phyloP scores from a whole-genome alignment of 2,797 vertebrate genomes.

The Enteromius mattozi region DNA sequence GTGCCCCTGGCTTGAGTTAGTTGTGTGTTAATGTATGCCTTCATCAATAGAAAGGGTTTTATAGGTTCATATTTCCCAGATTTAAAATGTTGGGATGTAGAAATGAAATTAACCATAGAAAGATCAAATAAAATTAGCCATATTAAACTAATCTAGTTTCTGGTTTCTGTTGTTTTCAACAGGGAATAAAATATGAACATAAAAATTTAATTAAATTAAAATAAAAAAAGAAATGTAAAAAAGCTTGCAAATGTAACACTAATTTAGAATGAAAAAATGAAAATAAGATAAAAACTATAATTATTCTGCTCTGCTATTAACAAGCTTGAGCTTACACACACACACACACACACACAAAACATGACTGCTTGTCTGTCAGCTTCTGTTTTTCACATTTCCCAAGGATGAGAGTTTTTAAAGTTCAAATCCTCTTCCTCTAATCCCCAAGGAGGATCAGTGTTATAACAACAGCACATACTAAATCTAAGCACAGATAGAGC shows the following conservation, averaged over 20 bases:
- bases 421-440: constrained; percentile 36
- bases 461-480: constrained; percentile 22
- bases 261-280: not conserved
- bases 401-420: constrained; percentile 20
- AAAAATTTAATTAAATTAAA: not conserved
- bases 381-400: constrained; percentile 13
- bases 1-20: not conserved
- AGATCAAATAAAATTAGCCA: not conserved
- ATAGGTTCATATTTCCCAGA: not conserved
- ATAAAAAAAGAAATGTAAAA: not conserved
- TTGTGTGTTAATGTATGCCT: not conserved
- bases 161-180: not conserved
- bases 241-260: not conserved
- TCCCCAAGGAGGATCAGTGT: not conserved
- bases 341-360: not conserved
- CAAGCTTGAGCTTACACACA: not conserved
- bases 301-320: not conserved
- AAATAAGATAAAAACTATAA: not conserved
- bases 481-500: constrained; percentile 13
- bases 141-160: not conserved
- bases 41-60: not conserved
- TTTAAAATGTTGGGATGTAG: not conserved
- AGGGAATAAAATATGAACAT: not conserved
- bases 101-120: not conserved
- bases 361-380: not conserved